Evolutionary conservation across 2,113 vertebrate species (phyloP).

Genomic region (Apodemus speciosus): DNA sequence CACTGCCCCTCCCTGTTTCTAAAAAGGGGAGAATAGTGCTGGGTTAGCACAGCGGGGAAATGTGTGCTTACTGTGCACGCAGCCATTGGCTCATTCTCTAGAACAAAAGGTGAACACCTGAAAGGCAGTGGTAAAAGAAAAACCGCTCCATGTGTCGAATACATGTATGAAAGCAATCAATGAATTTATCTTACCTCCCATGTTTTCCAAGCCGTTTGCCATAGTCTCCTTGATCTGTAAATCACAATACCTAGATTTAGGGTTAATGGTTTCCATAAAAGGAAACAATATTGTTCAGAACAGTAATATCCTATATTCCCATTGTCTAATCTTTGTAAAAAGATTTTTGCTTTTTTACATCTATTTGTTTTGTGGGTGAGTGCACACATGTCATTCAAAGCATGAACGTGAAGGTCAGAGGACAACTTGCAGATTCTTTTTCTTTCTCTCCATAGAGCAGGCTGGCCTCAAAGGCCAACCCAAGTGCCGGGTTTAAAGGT

Average conservation of each 20-base stretch:
- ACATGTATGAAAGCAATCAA: background rate
- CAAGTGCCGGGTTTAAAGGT: background rate
- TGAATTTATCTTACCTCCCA: constrained; percentile 90
- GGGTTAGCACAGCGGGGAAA: background rate
- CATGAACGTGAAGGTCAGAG: background rate
- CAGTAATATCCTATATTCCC: constrained; percentile 39
- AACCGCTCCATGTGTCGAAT: background rate
- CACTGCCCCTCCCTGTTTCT: background rate
- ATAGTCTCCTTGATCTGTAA: constrained; percentile 93
- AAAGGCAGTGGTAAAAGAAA: constrained; percentile 21
- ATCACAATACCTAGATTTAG: constrained; percentile 63
- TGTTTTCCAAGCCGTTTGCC: constrained; percentile 91
- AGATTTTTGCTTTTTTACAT: background rate
- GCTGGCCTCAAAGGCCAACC: background rate
- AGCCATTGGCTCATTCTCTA: background rate
- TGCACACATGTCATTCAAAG: background rate
- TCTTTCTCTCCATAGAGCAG: background rate
- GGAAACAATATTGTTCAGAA: constrained; percentile 33
- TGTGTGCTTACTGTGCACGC: background rate
- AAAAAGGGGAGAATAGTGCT: background rate
- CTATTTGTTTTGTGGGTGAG: background rate
- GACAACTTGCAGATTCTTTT: background rate
- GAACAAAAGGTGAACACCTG: background rate
- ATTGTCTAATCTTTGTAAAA: constrained; percentile 4
- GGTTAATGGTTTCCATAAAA: constrained; percentile 58